phyloP scores from a whole-genome alignment of 2,797 vertebrate species.

The Labeo calbasu region DNA sequence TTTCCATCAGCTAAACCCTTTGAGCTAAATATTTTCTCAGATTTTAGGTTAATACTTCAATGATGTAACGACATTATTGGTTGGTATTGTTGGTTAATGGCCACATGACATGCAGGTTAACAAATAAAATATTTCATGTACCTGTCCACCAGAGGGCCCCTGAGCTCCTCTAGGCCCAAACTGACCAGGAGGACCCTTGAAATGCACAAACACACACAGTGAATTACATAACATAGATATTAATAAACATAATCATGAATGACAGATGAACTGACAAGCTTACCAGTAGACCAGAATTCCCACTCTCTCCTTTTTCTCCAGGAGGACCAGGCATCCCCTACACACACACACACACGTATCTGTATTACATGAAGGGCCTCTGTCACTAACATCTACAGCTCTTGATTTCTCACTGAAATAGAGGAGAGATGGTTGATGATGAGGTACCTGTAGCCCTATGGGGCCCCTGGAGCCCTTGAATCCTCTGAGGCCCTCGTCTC shows the following conservation, averaged over 20 bases:
- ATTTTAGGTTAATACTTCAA: not conserved
- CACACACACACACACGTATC: slow-evolving; percentile 13
- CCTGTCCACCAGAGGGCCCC: slow-evolving; percentile 83
- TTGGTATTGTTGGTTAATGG: not conserved
- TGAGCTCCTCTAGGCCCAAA: slow-evolving; percentile 86
- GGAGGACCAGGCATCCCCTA: slow-evolving; percentile 94
- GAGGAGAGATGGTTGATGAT: not conserved
- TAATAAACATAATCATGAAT: not conserved
- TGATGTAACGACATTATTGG: too few species aligned
- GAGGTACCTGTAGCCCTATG: slow-evolving; percentile 89
- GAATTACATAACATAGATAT: not conserved
- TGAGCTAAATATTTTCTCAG: too few species aligned
- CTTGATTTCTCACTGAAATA: not conserved
- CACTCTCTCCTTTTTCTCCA: slow-evolving; percentile 96
- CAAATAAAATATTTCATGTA: slow-evolving; percentile 28
- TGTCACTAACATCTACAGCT: not conserved
- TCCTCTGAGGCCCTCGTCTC: slow-evolving; percentile 92
- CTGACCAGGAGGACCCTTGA: slow-evolving; percentile 94
- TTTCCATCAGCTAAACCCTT: too few species aligned
- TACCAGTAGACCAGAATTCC: slow-evolving; percentile 94
- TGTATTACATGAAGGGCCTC: not conserved
- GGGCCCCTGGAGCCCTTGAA: slow-evolving; percentile 92
- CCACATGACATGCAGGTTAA: not conserved
- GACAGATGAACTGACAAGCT: slow-evolving; percentile 54
- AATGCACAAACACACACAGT: slow-evolving; percentile 24